Base-by-base conservation (phyloP, 2,888 invertebrate genomes). In the Salticus scenicus region DNA sequence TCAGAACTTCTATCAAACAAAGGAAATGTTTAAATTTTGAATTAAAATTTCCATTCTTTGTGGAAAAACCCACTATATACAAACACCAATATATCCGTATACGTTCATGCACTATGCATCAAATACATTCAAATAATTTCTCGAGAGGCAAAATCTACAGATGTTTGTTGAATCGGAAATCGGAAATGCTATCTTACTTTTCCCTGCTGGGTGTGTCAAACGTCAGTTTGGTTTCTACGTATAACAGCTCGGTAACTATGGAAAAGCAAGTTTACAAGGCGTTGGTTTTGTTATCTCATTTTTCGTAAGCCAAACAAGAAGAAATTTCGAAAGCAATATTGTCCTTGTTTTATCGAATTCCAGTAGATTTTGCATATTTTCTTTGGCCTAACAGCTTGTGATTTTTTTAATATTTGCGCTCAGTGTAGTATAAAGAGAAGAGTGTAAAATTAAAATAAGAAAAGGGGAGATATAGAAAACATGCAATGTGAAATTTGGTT, bases 171-270 rank as follows among this genome's bases (percentile, higher is more conserved):
- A 57, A 57, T 57, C 24, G 24, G 24, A 24, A 57, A 57, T 17
- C 24, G 17, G 24, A 57, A 24, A 17, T 17, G 24, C 47, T n/a
- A 47, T 2, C 47, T 47, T 47, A n/a, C 24, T 17, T 47, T 47
- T 47, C 57, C 5, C 24, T 24, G 20, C 17, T 17, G 24, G 42
- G 57, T 57, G 24, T 57, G 42, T 57, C 57, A 57, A n/a, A 57
- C 24, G 57, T 24, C 57, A 57, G 57, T 20, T 24, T 57, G 24
- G 57, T 57, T 57, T 57, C 57, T 12, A 57, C 24, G 57, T 24
- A 57, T 57, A 57, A 57, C 57, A 57, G 24, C 24, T 20, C 24
- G 57, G 57, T 57, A 57, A 57, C 57, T 57, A 57, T 24, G 57
- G 57, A 57, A 47, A 24, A 17, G 14, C 4, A 17, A 24, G 57